phyloP scores from a whole-genome alignment of 2,113 vertebrate genomes.

The Micronisus gabar region DNA sequence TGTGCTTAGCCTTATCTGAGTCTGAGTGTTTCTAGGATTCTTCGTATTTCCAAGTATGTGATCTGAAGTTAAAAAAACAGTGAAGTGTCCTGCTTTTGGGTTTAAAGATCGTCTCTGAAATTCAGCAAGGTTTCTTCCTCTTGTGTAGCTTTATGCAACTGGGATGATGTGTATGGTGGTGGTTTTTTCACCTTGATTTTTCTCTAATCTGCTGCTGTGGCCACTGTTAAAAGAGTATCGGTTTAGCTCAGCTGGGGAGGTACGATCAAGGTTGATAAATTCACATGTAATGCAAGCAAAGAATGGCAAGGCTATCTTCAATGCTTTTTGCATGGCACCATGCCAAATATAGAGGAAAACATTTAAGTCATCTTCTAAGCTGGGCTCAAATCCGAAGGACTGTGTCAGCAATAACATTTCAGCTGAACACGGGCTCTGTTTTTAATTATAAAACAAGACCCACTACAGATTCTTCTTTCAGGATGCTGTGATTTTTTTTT shows the following conservation, averaged over 20 bases:
- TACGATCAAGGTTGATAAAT: background rate
- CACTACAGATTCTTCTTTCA: background rate
- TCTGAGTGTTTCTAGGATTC: background rate
- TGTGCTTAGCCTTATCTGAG: background rate
- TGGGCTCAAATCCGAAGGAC: background rate
- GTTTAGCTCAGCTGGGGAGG: background rate
- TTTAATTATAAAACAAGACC: background rate
- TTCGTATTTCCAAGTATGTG: rapidly evolving
- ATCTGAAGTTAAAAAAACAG: background rate
- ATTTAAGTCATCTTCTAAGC: background rate
- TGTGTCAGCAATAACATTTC: background rate
- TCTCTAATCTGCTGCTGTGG: background rate
- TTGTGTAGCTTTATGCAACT: background rate
- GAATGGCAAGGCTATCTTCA: background rate
- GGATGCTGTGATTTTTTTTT: too few relatives aligned
- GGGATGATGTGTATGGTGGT: background rate
- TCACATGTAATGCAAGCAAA: background rate
- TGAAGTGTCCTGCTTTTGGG: background rate
- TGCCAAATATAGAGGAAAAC: background rate
- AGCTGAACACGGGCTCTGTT: background rate
- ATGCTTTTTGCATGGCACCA: background rate
- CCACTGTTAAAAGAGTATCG: background rate
- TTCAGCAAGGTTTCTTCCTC: background rate
- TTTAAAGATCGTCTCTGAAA: background rate
- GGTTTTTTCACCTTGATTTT: background rate